Conservation (phyloP, 2,113 vertebrate genomes). For the Dromaius novaehollandiae region DNA sequence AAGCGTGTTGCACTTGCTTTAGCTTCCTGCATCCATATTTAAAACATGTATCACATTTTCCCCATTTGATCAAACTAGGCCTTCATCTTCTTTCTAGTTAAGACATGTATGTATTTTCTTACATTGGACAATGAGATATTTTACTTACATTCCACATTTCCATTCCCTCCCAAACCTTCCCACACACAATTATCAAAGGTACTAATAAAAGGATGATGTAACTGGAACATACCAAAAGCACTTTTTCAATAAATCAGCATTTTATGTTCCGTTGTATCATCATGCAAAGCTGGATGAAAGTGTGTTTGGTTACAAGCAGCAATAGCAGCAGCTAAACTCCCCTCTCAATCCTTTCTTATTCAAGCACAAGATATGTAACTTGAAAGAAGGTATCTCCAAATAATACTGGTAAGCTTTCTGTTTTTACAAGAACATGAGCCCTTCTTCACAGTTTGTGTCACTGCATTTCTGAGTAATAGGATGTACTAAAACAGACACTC, state of each 20-base stretch:
- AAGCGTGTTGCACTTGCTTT: neutral
- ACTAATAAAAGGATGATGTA: slow-evolving; percentile 32
- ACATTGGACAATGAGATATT: slow-evolving; percentile 5
- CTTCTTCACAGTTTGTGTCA: neutral
- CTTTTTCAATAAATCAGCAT: slow-evolving; percentile 61
- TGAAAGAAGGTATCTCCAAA: neutral
- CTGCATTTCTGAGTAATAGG: neutral
- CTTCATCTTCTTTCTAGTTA: slow-evolving; percentile 5
- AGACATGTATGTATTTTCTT: neutral
- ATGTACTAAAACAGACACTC: neutral
- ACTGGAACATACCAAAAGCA: slow-evolving; percentile 51
- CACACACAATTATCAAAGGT: neutral
- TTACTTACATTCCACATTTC: neutral
- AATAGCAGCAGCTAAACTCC: slow-evolving; percentile 58
- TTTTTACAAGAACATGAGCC: neutral
- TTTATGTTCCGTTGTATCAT: slow-evolving; percentile 47
- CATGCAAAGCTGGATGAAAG: slow-evolving; percentile 79
- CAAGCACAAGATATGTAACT: neutral
- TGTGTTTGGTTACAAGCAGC: slow-evolving; percentile 28
- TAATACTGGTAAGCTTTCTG: neutral
- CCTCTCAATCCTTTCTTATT: slow-evolving; percentile 74
- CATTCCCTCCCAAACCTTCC: neutral
- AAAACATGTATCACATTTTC: neutral
- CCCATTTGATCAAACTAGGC: neutral
- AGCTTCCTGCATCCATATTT: neutral